Conservation (phyloP, 2,888 invertebrate genomes). For the Tortrix viridana region DNA sequence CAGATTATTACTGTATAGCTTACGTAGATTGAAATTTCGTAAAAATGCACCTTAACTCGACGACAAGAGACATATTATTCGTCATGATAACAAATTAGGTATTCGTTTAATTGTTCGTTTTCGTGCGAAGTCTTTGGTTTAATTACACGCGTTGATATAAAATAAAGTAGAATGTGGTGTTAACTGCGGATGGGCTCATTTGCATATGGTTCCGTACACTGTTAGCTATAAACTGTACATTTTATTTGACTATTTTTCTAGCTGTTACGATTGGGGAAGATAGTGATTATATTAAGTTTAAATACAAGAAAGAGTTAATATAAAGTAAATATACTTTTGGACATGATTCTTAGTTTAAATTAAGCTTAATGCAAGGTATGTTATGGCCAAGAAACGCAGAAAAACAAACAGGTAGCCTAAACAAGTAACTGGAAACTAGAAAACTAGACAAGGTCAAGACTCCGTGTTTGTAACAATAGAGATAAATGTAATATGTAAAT, state of each 20-base stretch:
- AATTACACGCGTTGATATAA: slow-evolving; percentile 28
- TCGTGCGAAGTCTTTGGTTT: slow-evolving; percentile 33
- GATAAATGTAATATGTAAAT: too few relatives aligned
- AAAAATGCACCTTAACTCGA: too few relatives aligned
- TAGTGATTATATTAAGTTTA: slow-evolving; percentile 16
- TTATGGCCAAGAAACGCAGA: too few relatives aligned
- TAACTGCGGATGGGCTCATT: slow-evolving; percentile 31
- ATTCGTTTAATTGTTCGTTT: slow-evolving; percentile 24
- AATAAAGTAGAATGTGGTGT: slow-evolving; percentile 35
- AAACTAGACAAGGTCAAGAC: too few relatives aligned
- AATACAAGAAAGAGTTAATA: slow-evolving; percentile 3
- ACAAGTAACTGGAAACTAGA: too few relatives aligned
- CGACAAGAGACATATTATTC: too few relatives aligned
- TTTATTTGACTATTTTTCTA: slow-evolving; percentile 32
- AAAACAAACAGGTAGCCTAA: too few relatives aligned
- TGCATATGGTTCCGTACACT: slow-evolving; percentile 28
- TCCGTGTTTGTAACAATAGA: too few relatives aligned
- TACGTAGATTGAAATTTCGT: too few relatives aligned
- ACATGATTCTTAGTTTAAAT: slow-evolving; percentile 36
- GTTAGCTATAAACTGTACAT: slow-evolving; percentile 22
- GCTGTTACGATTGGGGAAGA: slow-evolving; percentile 16
- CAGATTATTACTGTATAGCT: too few relatives aligned
- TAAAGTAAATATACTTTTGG: slow-evolving; percentile 2
- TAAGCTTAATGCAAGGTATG: too few relatives aligned
- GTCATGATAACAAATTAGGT: neutral